A percentile compares a stretch with the other conserved stretches of the same genome.
Evolutionary conservation across 2,797 vertebrate species (phyloP).

Genomic region (Betta splendens): DNA sequence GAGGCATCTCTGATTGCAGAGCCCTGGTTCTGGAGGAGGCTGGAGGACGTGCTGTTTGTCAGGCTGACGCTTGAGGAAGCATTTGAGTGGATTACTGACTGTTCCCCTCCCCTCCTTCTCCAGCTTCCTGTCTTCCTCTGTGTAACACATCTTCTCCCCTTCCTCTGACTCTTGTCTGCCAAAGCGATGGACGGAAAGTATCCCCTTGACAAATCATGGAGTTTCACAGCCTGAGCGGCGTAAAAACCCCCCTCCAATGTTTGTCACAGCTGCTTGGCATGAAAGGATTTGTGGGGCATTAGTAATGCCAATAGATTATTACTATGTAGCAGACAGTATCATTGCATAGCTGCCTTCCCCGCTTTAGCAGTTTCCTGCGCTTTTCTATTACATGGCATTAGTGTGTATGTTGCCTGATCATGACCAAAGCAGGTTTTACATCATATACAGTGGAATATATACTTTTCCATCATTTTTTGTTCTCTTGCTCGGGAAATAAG

Average conservation of each 20-base stretch:
- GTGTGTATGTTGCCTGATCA: not conserved
- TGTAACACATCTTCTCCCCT: conserved; percentile 36
- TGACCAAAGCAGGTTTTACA: not conserved
- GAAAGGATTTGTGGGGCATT: conserved; percentile 62
- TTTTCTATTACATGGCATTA: no score
- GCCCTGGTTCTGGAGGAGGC: conserved; percentile 49
- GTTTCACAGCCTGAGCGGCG: conserved; percentile 37
- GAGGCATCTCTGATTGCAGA: conserved; percentile 68
- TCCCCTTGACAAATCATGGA: conserved; percentile 59
- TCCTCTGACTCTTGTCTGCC: conserved; percentile 52
- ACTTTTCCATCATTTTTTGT: not conserved
- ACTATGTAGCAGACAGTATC: conserved; percentile 41
- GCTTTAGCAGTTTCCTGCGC: conserved; percentile 24
- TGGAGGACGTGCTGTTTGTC: conserved; percentile 66
- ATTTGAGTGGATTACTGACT: conserved; percentile 73
- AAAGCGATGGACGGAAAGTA: conserved; percentile 57
- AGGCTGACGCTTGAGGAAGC: conserved; percentile 68
- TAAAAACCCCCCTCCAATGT: conserved; percentile 57
- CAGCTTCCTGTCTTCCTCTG: conserved; percentile 28
- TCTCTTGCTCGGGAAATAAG: conserved; percentile 2
- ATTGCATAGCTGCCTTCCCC: conserved; percentile 8
- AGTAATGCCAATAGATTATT: conserved; percentile 57
- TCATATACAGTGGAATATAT: not conserved
- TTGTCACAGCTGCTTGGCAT: conserved; percentile 66
- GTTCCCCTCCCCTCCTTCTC: conserved; percentile 36